Base-by-base conservation (phyloP, 2,797 vertebrate species). In the Pitangus sulphuratus region DNA sequence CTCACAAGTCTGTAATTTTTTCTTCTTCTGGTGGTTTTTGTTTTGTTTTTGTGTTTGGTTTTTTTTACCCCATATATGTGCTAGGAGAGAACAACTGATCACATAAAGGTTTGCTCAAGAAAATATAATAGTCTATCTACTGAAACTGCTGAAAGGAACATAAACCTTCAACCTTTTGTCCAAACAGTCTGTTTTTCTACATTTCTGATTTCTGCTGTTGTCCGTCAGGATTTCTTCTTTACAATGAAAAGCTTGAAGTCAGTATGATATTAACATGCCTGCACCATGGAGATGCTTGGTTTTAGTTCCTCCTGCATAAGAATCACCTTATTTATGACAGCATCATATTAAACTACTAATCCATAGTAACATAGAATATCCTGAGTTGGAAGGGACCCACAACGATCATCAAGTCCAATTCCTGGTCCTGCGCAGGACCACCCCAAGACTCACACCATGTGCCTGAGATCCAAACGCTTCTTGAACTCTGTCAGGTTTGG, bases 1-100 rank as follows among this genome's bases (percentile, higher is more conserved):
- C 15, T 68, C 8, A 0, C 9, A 54, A 50, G 2, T 58, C 47
- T 24, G 3, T 39, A 0, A 8, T 24, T 35, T 51, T 50, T 37
- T 17, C 14, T 44, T 17, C 40, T 64, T 64, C 16, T n/a, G 15
- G 21, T 58, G 11, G 17, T 35, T 60, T 37, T 60, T 26, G 8
- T 8, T 70, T 42, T 48, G 7, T 3, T n/a, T 56, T 62, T 37
- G 20, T 26, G 14, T 8, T 53, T n/a, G 15, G 0, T 22, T 50
- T 66, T 56, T 66, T 44, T 22, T 10, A 22, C 44, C 13, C 15
- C 37, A 47, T 8, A 42, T 18, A 69, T 22, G 22, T 24, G 28
- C 42, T 54, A 39, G 72, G 25, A 66, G 17, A 80, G 18, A 62
- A 58, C 16, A 90, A 84, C 19, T 51, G 24, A 60, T 50, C 44